phyloP scores from a whole-genome alignment of 1,140 invertebrate species.

The Thaumatotibia leucotreta region DNA sequence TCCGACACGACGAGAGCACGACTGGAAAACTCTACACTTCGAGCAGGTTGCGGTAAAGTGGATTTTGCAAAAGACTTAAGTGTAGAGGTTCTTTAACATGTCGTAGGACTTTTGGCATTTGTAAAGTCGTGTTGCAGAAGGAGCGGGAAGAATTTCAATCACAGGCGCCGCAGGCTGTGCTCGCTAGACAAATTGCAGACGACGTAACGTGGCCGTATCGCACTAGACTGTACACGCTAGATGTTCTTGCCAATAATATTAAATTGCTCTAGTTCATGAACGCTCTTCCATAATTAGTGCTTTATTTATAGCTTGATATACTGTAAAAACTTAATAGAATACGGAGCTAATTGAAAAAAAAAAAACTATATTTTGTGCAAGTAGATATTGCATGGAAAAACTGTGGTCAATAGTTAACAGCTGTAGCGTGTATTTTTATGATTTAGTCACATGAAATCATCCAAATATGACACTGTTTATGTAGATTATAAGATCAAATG shows the following conservation, averaged over 20 bases:
- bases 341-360: too few species aligned
- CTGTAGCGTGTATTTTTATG: too few species aligned
- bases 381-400: too few species aligned
- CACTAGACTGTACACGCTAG: background rate
- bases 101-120: conserved; percentile 15
- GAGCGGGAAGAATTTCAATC: conserved; percentile 49
- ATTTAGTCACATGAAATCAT: too few species aligned
- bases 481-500: too few species aligned
- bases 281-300: background rate
- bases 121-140: conserved; percentile 26
- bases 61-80: background rate
- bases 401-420: too few species aligned
- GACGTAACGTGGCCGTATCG: conserved; percentile 18
- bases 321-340: too few species aligned
- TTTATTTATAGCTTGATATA: background rate
- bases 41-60: background rate
- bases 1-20: background rate
- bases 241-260: conserved; percentile 6
- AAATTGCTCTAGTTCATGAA: conserved; percentile 5
- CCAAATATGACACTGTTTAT: too few species aligned
- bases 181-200: conserved; percentile 40
- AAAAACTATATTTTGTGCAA: too few species aligned
- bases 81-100: background rate
- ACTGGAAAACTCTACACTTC: background rate
- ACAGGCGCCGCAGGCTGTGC: conserved; percentile 21